Percentiles rank a stretch among this genome's conserved stretches.
Conservation (phyloP, 2,888 invertebrate genomes). For the Vesta saturnalis region DNA sequence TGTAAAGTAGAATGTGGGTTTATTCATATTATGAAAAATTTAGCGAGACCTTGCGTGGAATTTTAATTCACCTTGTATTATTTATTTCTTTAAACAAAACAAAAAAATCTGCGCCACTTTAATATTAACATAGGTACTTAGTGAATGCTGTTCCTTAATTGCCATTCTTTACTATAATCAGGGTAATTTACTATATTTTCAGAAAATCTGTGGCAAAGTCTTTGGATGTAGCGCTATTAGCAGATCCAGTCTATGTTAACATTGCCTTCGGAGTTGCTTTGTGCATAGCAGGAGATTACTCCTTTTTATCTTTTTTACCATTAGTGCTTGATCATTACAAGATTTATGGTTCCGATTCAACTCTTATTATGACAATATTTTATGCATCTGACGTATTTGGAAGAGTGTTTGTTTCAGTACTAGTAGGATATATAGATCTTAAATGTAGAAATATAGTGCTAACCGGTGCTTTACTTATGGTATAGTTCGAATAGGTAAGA, state of each 20-base stretch:
- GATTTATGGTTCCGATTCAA: neutral
- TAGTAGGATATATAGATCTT: neutral
- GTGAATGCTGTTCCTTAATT: too few species aligned
- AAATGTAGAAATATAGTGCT: too few species aligned
- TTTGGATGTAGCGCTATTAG: neutral
- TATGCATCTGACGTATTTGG: neutral
- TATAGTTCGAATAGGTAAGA: too few species aligned
- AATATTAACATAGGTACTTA: too few species aligned
- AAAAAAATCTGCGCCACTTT: too few species aligned
- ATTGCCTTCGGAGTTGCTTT: slow-evolving; percentile 24
- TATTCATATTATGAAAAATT: too few species aligned
- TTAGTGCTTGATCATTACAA: neutral
- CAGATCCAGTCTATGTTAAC: neutral
- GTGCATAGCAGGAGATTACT: neutral
- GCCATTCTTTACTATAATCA: too few species aligned
- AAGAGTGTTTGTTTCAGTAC: neutral
- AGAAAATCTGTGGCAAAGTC: slow-evolving; percentile 18
- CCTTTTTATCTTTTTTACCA: neutral
- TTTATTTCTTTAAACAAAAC: too few species aligned
- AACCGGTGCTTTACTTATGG: too few species aligned
- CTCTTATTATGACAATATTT: neutral
- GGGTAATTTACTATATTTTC: slow-evolving; percentile 10
- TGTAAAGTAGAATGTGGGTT: too few species aligned
- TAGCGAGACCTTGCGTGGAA: too few species aligned
- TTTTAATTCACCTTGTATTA: too few species aligned